Base-by-base conservation (phyloP, 2,113 vertebrate genomes). In the Petromus typicus region DNA sequence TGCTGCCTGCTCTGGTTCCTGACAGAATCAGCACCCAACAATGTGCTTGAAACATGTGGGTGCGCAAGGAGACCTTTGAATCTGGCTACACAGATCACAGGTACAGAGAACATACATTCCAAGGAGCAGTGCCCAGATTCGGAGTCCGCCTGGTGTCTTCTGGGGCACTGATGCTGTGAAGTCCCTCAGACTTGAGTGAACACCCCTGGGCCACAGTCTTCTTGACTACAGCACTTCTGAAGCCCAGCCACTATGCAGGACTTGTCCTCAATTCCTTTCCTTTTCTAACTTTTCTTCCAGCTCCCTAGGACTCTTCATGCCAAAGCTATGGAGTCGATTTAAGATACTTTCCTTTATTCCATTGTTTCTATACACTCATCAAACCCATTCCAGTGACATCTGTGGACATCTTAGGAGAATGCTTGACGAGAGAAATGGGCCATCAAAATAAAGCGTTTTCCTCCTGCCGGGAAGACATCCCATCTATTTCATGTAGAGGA, bases 1-100 rank as follows among this genome's bases (percentile, higher is more conserved):
- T 61, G 18, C 66, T 9, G 0, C 1, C 0, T 20, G 7, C 6
- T n/a, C 48, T 12, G 2, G 2, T 59, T 48, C 7, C 84, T 64
- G 45, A 27, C 64, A 16, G 51, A 61, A 61, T 40, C 43, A 11
- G 25, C 7, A 54, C 27, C 16, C 16, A 13, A 71, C 66, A 45
- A 63, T 2, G 27, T 13, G 34, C 9, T 13, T 76, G 32, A 3
- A 7, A 12, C 82, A 56, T 11, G 17, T 69, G 18, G 6, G 23
- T 54, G 32, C 20, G 13, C 67, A 78, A 25, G 14, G 18, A 17
- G 9, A 2, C 16, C 10, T 66, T 63, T 75, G 43, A 18, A 23
- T 18, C 14, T 34, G 48, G 61, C 45, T 37, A 37, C 43, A 79
- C 14, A 18, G 22, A 16, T 20, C 37, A 14, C 17, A 13, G 87